Evolutionary conservation across 35 echinoderm and acorn worm species (phyloP), one percentile per base, ranked within the genome.

Genomic region (Holothuria glaberrima): DNA sequence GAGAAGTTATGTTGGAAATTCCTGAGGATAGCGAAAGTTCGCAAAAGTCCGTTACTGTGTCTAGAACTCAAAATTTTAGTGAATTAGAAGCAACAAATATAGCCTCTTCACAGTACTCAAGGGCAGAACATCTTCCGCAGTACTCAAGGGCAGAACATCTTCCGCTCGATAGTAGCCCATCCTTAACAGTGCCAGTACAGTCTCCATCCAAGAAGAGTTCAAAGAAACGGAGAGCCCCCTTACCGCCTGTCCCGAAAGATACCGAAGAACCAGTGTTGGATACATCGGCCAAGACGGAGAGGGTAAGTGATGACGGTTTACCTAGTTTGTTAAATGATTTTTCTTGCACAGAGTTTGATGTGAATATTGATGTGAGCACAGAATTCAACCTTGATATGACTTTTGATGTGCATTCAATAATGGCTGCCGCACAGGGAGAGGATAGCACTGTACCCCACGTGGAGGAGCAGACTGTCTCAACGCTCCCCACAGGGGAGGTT

Each of bases 1-100:
- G 90, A 32, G 80, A 96, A 84, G 80, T 88, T 68, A 96, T 96
- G 88, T 87, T 96, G 30, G 91, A 96, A 93, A 96, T 96, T 88
- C 94, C 94, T 59, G 94, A 92, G 82, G 91, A 90, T 65, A 76
- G 20, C 14, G 48, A 73, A 69, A 56, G 71, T 48, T 34, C 44
- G 27, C 69, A 13, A 38, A 67, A 71, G 17, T 65, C 66, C 85
- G 16, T 58, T 67, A 46, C 68, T 22, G 48, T 29, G 75, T 34
- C 63, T 82, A 86, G 88, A 50, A 87, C 68, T 86, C 87, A 94
- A 58, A 73, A n/a, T 26, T 36, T 25, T 34, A 71, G 38, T 48
- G 64, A 84, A 45, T 54, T 54, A 54, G 50, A 54, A 54, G 50
- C 3, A 54, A 36, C 48, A 32, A 67, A 60, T 84, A 52, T 45